phyloP scores from a whole-genome alignment of 2,888 invertebrate genomes.

The Corythucha ciliata region DNA sequence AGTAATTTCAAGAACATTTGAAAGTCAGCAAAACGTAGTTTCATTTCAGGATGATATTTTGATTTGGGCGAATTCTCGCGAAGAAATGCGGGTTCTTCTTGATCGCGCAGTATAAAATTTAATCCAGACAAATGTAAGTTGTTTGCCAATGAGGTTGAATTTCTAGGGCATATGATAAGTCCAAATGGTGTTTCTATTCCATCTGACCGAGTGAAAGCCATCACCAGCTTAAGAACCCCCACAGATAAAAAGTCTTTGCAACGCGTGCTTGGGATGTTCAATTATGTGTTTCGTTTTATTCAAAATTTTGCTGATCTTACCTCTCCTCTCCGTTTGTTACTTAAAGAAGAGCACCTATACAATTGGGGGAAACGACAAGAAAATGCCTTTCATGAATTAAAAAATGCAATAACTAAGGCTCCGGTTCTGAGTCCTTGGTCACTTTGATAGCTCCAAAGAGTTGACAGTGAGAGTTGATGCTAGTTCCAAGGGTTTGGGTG shows the following conservation, averaged over 20 bases:
- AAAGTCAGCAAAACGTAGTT: constrained; percentile 19
- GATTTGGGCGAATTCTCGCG: constrained; percentile 14
- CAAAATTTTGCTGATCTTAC: constrained; percentile 29
- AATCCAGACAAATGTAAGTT: too few species aligned
- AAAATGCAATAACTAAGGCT: constrained; percentile 28
- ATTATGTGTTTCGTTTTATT: constrained; percentile 25
- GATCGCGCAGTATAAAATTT: too few species aligned
- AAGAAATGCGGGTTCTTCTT: too few species aligned
- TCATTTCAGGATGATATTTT: constrained; percentile 27
- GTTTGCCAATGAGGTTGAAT: too few species aligned
- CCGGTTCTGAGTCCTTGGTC: constrained; percentile 31
- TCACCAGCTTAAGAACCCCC: too few species aligned
- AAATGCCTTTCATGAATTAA: constrained; percentile 23
- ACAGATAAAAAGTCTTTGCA: constrained; percentile 31
- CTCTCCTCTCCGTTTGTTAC: constrained; percentile 28
- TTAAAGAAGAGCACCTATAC: constrained; percentile 29
- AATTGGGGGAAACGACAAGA: constrained; percentile 25
- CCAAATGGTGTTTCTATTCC: too few species aligned
- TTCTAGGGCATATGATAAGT: too few species aligned
- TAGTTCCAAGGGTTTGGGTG: constrained; percentile 36
- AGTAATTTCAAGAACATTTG: constrained; percentile 18
- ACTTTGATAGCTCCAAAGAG: constrained; percentile 33
- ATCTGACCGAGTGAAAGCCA: too few species aligned
- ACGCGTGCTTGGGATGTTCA: constrained; percentile 29
- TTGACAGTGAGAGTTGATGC: constrained; percentile 36